A percentile compares a stretch with the other conserved stretches of the same genome.
phyloP scores from a whole-genome alignment of 2,113 vertebrate genomes.

The Myotis davidii region DNA sequence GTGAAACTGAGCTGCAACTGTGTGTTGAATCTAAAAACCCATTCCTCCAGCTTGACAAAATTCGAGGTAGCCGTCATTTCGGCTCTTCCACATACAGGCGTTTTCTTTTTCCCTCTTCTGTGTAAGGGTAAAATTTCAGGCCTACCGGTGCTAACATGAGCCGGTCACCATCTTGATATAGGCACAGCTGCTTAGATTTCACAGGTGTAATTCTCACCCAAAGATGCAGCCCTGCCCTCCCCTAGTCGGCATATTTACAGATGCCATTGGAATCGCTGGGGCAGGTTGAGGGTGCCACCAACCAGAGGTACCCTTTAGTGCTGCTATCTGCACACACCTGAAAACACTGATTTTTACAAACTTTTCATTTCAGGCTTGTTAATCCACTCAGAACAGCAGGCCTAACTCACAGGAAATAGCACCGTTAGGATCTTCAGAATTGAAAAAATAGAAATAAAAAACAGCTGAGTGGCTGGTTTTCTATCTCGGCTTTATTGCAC shows the following conservation, averaged over 20 bases:
- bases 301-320: neutral
- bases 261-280: neutral
- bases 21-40: slow-evolving; percentile 66
- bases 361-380: slow-evolving; percentile 80
- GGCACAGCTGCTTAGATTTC: slow-evolving; percentile 69
- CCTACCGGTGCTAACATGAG: slow-evolving; percentile 46
- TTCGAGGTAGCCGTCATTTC: slow-evolving; percentile 74
- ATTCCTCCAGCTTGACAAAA: slow-evolving; percentile 75
- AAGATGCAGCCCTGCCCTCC: slow-evolving; percentile 36
- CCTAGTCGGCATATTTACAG: slow-evolving; percentile 43
- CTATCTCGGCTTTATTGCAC: slow-evolving; percentile 87
- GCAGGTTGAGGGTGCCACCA: accelerated
- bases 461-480: slow-evolving; percentile 85
- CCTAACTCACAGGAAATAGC: slow-evolving; percentile 79
- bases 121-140: slow-evolving; percentile 59
- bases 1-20: slow-evolving; percentile 66
- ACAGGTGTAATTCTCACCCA: slow-evolving; percentile 73
- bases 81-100: slow-evolving; percentile 73
- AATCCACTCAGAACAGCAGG: slow-evolving; percentile 79
- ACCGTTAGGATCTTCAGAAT: slow-evolving; percentile 77
- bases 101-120: slow-evolving; percentile 15
- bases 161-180: slow-evolving; percentile 52
- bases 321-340: slow-evolving; percentile 75
- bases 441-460: slow-evolving; percentile 61
- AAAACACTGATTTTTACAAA: slow-evolving; percentile 81